These are phyloP conservation scores for Atlantisia rogersi DNA, from an alignment of 2,113 vertebrate genomes.

Conservation along the genomic window DNA sequence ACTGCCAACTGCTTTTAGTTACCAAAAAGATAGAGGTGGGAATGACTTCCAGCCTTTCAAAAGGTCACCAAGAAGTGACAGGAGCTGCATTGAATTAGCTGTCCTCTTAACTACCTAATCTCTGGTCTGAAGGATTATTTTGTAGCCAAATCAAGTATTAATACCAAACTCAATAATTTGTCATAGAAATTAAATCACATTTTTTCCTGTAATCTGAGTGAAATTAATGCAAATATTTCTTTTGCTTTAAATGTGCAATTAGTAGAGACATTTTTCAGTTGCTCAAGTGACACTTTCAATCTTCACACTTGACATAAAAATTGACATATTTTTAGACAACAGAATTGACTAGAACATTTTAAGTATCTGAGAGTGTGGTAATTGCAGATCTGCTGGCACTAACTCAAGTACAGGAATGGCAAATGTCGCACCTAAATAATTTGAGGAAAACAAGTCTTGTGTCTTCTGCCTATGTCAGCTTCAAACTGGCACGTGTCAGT, in stretches of 20 bases:
- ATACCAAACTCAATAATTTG: neutral
- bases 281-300: constrained; percentile 61
- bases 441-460: constrained; percentile 44
- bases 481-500: constrained; percentile 16
- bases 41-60: neutral
- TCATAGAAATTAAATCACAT: neutral
- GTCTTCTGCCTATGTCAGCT: constrained; percentile 31
- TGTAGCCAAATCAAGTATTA: neutral
- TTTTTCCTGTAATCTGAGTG: constrained; percentile 47
- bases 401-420: constrained; percentile 61
- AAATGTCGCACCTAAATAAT: constrained; percentile 66
- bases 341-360: constrained; percentile 35
- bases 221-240: constrained; percentile 55
- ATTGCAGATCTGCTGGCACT: constrained; percentile 45
- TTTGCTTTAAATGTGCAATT: constrained; percentile 50
- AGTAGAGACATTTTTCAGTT: constrained; percentile 42
- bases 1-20: neutral
- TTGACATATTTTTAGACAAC: constrained; percentile 71
- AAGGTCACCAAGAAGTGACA: neutral
- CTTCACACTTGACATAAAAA: constrained; percentile 56
- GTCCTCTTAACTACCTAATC: neutral
- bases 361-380: constrained; percentile 45
- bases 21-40: neutral
- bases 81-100: neutral
- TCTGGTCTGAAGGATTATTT: neutral